Percentiles rank a stretch among this genome's conserved stretches.
These are phyloP conservation scores for Drosophila differens DNA, from an alignment of 2,888 invertebrate genomes.

Conservation along the genomic window DNA sequence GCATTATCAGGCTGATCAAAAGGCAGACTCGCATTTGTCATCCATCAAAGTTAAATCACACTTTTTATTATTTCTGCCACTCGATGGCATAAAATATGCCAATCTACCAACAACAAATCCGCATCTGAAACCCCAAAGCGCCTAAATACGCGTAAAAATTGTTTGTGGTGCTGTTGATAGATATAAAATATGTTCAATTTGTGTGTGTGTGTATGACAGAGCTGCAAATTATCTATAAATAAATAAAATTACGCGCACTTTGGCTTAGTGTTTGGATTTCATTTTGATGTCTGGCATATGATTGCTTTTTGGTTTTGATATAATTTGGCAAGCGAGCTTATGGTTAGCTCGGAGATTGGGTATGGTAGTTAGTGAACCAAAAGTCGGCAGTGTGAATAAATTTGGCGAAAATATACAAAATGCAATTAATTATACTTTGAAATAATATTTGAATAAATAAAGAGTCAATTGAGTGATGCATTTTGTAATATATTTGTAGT, in stretches of 20 bases:
- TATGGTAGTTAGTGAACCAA: constrained; percentile 1
- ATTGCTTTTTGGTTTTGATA: constrained; percentile 61
- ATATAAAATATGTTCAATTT: constrained; percentile 42
- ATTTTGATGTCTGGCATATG: constrained; percentile 74
- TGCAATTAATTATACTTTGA: background rate
- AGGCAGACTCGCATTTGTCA: constrained; percentile 78
- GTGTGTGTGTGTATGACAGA: constrained; percentile 53
- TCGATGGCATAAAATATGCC: constrained; percentile 62
- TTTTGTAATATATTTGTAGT: background rate
- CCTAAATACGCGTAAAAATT: constrained; percentile 78
- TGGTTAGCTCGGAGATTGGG: constrained; percentile 11
- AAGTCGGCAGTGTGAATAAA: constrained; percentile 13
- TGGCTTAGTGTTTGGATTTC: constrained; percentile 71
- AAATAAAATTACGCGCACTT: constrained; percentile 78
- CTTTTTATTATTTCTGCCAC: constrained; percentile 82
- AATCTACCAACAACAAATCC: constrained; percentile 53
- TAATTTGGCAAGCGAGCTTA: background rate
- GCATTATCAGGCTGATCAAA: constrained; percentile 72
- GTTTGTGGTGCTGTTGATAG: constrained; percentile 46
- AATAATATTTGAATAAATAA: constrained; percentile 3
- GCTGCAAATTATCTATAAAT: constrained; percentile 80
- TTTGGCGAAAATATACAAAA: background rate
- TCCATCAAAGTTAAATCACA: constrained; percentile 85
- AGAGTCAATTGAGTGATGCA: background rate
- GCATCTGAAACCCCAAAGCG: constrained; percentile 52